Evolutionary conservation across 1,140 invertebrate genomes (phyloP).

Genomic region (Xylocopa sonorina): DNA sequence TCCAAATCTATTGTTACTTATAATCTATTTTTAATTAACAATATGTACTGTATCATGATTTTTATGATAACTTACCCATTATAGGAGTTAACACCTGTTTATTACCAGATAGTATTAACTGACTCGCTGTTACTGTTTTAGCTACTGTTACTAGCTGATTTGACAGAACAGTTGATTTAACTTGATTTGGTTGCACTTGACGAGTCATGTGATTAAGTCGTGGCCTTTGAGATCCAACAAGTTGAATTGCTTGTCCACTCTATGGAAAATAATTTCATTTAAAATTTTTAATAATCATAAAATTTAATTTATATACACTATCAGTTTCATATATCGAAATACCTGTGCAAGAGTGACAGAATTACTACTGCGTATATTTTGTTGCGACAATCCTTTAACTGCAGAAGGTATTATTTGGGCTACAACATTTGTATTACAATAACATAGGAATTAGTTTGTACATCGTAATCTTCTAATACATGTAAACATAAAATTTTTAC

Average conservation of each 20-base stretch:
- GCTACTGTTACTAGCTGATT: constrained; percentile 79
- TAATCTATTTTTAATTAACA: background rate
- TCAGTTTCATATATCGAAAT: constrained; percentile 35
- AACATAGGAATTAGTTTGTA: background rate
- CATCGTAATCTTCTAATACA: background rate
- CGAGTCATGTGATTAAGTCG: constrained; percentile 82
- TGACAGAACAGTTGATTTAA: constrained; percentile 78
- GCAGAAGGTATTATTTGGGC: constrained; percentile 86
- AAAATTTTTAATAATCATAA: background rate
- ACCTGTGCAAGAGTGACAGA: constrained; percentile 80
- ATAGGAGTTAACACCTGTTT: constrained; percentile 84
- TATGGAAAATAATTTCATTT: constrained; percentile 47
- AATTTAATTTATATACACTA: background rate
- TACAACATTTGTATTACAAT: constrained; percentile 71
- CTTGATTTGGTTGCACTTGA: constrained; percentile 82
- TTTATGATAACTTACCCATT: constrained; percentile 81
- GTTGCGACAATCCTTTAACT: constrained; percentile 85
- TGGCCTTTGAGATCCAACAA: constrained; percentile 84
- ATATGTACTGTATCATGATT: constrained; percentile 1
- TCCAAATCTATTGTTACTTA: background rate
- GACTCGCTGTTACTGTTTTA: constrained; percentile 81
- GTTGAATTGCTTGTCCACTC: constrained; percentile 82
- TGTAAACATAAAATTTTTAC: background rate
- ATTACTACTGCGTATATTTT: constrained; percentile 83
- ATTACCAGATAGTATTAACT: constrained; percentile 83